Evolutionary conservation across 2,113 vertebrate genomes (phyloP).

Genomic region (Rhineura floridana): DNA sequence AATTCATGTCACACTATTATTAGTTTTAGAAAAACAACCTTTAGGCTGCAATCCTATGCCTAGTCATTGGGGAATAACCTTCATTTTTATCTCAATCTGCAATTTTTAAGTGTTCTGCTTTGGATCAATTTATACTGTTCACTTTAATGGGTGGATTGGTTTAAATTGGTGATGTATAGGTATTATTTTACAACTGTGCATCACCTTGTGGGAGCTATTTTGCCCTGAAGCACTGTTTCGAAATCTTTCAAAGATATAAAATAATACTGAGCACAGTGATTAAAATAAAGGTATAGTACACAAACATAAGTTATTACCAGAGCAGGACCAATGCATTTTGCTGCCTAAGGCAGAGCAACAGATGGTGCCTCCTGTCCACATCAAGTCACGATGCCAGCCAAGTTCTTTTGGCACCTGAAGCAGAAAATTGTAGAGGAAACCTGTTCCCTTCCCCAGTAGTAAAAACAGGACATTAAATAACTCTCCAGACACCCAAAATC

Average conservation of each 20-base stretch:
- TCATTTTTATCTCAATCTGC: background rate
- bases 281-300: background rate
- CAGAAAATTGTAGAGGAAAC: too few species aligned
- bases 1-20: too few species aligned
- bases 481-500: too few species aligned
- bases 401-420: too few species aligned
- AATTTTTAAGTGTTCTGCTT: background rate
- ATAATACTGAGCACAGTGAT: background rate
- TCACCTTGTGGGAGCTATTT: too few species aligned
- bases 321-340: background rate
- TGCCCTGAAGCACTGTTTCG: background rate
- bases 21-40: too few species aligned
- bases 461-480: too few species aligned
- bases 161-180: too few species aligned
- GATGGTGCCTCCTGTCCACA: background rate
- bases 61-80: too few species aligned
- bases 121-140: background rate
- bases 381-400: background rate
- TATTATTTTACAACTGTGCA: too few species aligned
- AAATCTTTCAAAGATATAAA: background rate
- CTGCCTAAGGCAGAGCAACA: background rate
- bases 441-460: too few species aligned
- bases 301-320: background rate
- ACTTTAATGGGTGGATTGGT: background rate
- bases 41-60: too few species aligned